Evolutionary conservation across 2,797 vertebrate genomes (phyloP).

Genomic region (Betta splendens): DNA sequence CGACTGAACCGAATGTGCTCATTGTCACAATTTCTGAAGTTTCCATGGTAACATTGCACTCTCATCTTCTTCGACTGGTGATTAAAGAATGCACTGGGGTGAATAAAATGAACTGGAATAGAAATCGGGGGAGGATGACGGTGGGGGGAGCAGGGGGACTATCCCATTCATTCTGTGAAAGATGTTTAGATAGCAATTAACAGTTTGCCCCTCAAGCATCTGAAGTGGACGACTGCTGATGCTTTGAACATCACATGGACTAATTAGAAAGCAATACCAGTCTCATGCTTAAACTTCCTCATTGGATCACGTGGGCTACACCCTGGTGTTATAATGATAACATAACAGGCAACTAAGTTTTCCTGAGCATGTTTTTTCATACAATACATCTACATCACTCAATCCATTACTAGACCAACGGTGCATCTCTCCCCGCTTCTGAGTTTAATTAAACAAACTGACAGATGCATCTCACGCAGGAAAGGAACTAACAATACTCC

Average conservation of each 20-base stretch:
- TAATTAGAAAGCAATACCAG: constrained; percentile 46
- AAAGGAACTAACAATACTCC: constrained; percentile 23
- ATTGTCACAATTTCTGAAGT: constrained; percentile 82
- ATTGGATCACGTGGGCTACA: constrained; percentile 23
- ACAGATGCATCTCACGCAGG: constrained; percentile 24
- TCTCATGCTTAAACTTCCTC: constrained; percentile 28
- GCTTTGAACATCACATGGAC: constrained; percentile 60
- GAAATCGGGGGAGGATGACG: constrained; percentile 20
- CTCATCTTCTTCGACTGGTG: constrained; percentile 79
- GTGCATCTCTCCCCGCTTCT: neutral
- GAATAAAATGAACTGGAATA: constrained; percentile 47
- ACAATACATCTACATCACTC: constrained; percentile 6
- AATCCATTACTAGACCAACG: constrained; percentile 1
- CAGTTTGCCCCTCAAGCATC: constrained; percentile 68
- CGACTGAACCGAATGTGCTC: constrained; percentile 80
- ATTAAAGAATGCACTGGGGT: constrained; percentile 83
- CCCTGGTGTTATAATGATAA: constrained; percentile 11
- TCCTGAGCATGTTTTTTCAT: neutral
- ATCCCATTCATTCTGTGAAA: constrained; percentile 53
- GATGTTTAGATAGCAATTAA: constrained; percentile 86
- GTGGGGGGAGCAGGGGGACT: neutral
- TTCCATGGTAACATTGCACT: constrained; percentile 85
- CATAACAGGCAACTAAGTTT: constrained; percentile 9
- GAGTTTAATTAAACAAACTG: constrained; percentile 26
- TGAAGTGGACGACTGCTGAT: constrained; percentile 41